Evolutionary conservation across 2,888 invertebrate genomes (phyloP), one percentile per base, ranked within the genome.

Genomic region (Entomobrya multifasciata): DNA sequence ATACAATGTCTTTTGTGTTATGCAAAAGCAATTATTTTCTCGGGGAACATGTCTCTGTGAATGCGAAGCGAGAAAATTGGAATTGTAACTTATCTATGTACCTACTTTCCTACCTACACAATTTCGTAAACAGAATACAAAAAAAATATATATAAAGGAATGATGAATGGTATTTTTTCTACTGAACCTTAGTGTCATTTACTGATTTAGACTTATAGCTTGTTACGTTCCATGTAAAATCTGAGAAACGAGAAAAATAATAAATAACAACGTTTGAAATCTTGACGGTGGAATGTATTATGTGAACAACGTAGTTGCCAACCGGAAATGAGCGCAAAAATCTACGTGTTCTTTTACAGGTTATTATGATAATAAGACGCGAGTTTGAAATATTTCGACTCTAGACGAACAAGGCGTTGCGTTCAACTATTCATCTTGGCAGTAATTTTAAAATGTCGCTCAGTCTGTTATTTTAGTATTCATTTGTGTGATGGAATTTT

Each of bases 351-450:
- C 74, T 47, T 62, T n/a, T 60, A 25, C 44, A 44, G 60, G 47
- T 78, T 44, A 78, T 72, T 81, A 41, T 52, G 67, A 41, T 65
- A 67, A 67, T 84, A 77, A n/a, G 60, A 60, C 60, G 57, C 11
- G 11, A 55, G 52, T 84, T 77, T 82, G 67, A 77, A 70, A 85
- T 85, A 78, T 65, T 70, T 85, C 67, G 60, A 57, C 67, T 65
- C 57, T 85, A 52, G 49, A 57, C 67, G 27, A 27, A 20, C 77
- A 55, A 79, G 22, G 41, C 60, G 36, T 49, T 20, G 15, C 49
- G 11, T 11, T n/a, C 57, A 20, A 30, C 47, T 70, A 57, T 77
- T 78, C 78, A 78, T 77, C 49, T 85, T 85, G 84, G 84, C 84
- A 85, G 78, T 41, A 52, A 44, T 49, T 55, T 25, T 27, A 49